phyloP scores from a whole-genome alignment of 2,113 vertebrate genomes.

The Herpetotheres cachinnans region DNA sequence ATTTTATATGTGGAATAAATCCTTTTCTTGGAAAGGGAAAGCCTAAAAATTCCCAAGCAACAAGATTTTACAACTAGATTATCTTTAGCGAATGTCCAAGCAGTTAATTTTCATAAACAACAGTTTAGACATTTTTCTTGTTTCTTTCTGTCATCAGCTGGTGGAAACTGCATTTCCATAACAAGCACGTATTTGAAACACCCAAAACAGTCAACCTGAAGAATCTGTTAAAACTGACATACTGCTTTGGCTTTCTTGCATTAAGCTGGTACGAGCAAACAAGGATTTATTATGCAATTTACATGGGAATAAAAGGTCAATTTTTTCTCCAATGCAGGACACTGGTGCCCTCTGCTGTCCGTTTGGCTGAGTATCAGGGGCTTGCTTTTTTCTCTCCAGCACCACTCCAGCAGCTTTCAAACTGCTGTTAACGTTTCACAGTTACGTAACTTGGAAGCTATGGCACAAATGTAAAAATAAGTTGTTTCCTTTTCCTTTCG shows the following conservation, averaged over 20 bases:
- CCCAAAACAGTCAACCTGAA: not conserved
- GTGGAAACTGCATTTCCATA: not conserved
- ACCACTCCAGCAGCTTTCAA: not conserved
- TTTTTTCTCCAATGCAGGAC: slow-evolving; percentile 41
- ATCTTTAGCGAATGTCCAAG: not conserved
- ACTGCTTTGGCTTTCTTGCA: not conserved
- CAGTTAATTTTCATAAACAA: not conserved
- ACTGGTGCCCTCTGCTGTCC: slow-evolving; percentile 76
- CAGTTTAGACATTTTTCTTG: not conserved
- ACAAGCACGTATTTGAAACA: not conserved
- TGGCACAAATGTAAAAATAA: not conserved
- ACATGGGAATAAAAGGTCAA: not conserved
- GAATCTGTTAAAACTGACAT: not conserved
- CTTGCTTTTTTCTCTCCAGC: not conserved
- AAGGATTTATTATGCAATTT: not conserved
- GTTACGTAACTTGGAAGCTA: not conserved
- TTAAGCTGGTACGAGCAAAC: slow-evolving; percentile 7
- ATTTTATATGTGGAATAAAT: not conserved
- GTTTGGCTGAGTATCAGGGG: not conserved
- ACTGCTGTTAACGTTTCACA: not conserved
- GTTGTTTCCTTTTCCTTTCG: not conserved
- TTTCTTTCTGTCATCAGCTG: not conserved
- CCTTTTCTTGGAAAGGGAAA: not conserved
- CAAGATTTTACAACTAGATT: not conserved
- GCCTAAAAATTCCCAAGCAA: not conserved